phyloP scores from a whole-genome alignment of 2,888 invertebrate species.

The Drosophila peninsularis region DNA sequence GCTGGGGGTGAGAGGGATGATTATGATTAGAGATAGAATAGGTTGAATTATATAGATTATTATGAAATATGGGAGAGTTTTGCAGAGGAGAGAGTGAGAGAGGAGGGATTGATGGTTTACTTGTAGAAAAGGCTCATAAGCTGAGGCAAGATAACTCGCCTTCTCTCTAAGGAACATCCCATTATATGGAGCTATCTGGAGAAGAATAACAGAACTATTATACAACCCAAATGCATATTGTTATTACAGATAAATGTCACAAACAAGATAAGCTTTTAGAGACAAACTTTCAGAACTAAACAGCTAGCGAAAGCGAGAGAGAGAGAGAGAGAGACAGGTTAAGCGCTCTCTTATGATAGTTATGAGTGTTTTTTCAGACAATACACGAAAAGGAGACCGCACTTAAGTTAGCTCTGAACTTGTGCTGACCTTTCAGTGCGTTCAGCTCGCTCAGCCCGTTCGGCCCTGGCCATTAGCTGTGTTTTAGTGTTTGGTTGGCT shows the following conservation, averaged over 20 bases:
- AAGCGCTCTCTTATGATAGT: not conserved
- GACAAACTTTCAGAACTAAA: not conserved
- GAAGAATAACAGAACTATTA: not conserved
- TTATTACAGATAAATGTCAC: not conserved
- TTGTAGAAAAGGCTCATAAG: too few relatives aligned
- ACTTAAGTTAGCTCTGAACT: constrained; percentile 23
- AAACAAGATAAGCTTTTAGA: not conserved
- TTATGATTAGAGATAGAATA: not conserved
- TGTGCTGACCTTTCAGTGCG: constrained; percentile 26
- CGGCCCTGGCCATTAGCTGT: constrained; percentile 43
- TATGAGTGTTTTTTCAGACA: not conserved
- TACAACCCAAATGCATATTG: not conserved
- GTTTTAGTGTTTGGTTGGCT: constrained; percentile 39
- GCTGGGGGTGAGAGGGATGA: not conserved
- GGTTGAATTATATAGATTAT: not conserved
- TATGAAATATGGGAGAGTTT: not conserved
- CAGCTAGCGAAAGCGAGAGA: not conserved
- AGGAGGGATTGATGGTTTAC: not conserved
- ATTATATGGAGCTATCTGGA: too few relatives aligned
- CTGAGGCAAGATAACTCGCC: too few relatives aligned
- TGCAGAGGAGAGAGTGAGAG: not conserved
- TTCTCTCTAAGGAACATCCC: too few relatives aligned
- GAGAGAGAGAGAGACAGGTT: not conserved
- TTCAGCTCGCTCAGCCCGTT: not conserved
- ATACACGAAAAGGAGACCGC: not conserved